Percentiles rank a stretch among this genome's conserved stretches.
phyloP scores from a whole-genome alignment of 2,797 vertebrate genomes.

The Pagetopsis macropterus region DNA sequence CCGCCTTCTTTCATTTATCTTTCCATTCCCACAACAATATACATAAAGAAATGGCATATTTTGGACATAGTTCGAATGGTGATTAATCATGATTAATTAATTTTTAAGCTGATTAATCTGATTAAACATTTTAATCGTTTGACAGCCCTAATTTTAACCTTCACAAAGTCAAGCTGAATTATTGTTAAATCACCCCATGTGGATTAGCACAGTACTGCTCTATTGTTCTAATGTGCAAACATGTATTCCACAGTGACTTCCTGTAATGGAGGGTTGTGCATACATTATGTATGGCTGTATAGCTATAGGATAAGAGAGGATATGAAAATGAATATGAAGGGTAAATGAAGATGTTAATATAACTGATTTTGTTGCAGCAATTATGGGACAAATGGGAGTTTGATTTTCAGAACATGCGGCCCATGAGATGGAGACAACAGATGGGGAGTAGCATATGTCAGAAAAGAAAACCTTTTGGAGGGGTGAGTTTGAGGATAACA shows the following conservation, averaged over 20 bases:
- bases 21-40: too few relatives aligned
- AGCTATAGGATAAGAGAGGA: neutral
- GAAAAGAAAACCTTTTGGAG: constrained; percentile 43
- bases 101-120: too few relatives aligned
- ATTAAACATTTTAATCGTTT: too few relatives aligned
- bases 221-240: constrained; percentile 60
- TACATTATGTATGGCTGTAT: constrained; percentile 39
- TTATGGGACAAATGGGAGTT: constrained; percentile 60
- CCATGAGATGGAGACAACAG: constrained; percentile 65
- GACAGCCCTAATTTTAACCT: constrained; percentile 52
- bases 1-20: too few relatives aligned
- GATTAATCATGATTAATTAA: too few relatives aligned
- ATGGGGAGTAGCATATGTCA: constrained; percentile 70
- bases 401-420: constrained; percentile 57
- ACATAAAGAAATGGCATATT: too few relatives aligned
- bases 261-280: constrained; percentile 19
- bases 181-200: constrained; percentile 53
- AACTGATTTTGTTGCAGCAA: constrained; percentile 50
- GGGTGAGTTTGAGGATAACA: constrained; percentile 30
- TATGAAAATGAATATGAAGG: constrained; percentile 16
- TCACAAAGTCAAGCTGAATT: constrained; percentile 64
- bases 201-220: constrained; percentile 34
- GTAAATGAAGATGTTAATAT: constrained; percentile 54
- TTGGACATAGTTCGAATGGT: too few relatives aligned
- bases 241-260: constrained; percentile 51